A percentile compares a stretch with the other conserved stretches of the same genome.
These are phyloP conservation scores for Poeciliopsis turneri DNA, from an alignment of 2,797 vertebrate genomes.

Conservation along the genomic window DNA sequence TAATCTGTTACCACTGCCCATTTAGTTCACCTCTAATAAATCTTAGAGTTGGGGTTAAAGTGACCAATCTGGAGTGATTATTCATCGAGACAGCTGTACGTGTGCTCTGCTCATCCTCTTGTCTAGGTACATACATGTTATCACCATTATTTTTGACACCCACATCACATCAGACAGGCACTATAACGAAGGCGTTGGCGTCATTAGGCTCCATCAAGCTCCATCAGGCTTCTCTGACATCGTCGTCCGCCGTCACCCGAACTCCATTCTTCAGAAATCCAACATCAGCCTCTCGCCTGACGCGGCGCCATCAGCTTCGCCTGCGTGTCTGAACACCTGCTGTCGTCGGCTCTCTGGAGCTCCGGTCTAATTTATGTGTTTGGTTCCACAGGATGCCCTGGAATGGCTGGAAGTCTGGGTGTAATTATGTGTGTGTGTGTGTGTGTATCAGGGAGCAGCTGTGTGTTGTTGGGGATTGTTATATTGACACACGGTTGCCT, in stretches of 20 bases:
- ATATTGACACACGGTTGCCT: slow-evolving; percentile 42
- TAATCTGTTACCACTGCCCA: slow-evolving; percentile 35
- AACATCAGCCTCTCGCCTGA: slow-evolving; percentile 30
- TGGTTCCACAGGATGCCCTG: slow-evolving; percentile 39
- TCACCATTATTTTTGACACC: slow-evolving; percentile 25
- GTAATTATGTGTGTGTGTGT: slow-evolving; percentile 4
- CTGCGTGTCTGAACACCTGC: slow-evolving; percentile 46
- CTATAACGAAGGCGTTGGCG: neutral
- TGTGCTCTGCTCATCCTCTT: neutral
- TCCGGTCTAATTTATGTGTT: slow-evolving; percentile 56
- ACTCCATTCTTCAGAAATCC: slow-evolving; percentile 42
- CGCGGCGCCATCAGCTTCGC: slow-evolving; percentile 27
- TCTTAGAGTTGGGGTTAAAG: neutral
- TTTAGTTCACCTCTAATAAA: slow-evolving; percentile 38
- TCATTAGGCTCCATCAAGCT: slow-evolving; percentile 58
- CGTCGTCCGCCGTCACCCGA: slow-evolving; percentile 32
- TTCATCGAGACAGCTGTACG: too few relatives aligned
- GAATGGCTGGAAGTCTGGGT: slow-evolving; percentile 18
- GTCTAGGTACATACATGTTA: neutral
- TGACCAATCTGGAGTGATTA: neutral
- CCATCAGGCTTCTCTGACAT: slow-evolving; percentile 40
- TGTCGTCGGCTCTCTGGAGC: slow-evolving; percentile 26
- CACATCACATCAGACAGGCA: slow-evolving; percentile 12
- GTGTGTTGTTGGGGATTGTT: slow-evolving; percentile 30
- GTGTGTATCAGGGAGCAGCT: neutral